Percentiles rank a stretch among this genome's conserved stretches.
Conservation (phyloP, 2,888 invertebrate species). For the Lutraria lutraria region DNA sequence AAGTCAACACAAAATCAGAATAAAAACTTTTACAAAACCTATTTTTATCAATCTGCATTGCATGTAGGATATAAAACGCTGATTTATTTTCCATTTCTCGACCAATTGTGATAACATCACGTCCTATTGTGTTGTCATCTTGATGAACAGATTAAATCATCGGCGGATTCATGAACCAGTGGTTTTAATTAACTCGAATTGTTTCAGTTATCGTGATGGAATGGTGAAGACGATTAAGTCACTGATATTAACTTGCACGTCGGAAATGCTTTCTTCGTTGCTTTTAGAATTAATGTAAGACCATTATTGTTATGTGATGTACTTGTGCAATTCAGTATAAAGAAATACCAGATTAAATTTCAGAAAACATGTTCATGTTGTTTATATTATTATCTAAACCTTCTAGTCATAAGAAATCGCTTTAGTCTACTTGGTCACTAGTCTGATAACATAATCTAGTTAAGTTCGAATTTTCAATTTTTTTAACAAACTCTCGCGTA, state of each 20-base stretch:
- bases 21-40: not conserved
- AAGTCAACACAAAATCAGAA: not conserved
- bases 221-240: not conserved
- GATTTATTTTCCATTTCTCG: not conserved
- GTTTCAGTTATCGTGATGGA: not conserved
- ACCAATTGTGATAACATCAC: not conserved
- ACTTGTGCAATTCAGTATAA: not conserved
- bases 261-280: not conserved
- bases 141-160: not conserved
- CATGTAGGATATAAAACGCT: not conserved
- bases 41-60: not conserved
- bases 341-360: not conserved
- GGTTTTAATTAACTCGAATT: slow-evolving; percentile 2
- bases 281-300: not conserved
- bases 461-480: too few relatives aligned
- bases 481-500: too few relatives aligned
- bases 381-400: too few relatives aligned
- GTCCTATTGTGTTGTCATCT: not conserved
- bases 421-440: too few relatives aligned
- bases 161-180: not conserved
- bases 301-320: not conserved
- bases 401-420: too few relatives aligned
- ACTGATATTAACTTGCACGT: not conserved
- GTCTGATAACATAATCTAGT: too few relatives aligned
- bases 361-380: not conserved